Percentiles rank a stretch among this genome's conserved stretches.
Conservation (phyloP, 2,113 vertebrate genomes). For the Xiphorhynchus elegans region DNA sequence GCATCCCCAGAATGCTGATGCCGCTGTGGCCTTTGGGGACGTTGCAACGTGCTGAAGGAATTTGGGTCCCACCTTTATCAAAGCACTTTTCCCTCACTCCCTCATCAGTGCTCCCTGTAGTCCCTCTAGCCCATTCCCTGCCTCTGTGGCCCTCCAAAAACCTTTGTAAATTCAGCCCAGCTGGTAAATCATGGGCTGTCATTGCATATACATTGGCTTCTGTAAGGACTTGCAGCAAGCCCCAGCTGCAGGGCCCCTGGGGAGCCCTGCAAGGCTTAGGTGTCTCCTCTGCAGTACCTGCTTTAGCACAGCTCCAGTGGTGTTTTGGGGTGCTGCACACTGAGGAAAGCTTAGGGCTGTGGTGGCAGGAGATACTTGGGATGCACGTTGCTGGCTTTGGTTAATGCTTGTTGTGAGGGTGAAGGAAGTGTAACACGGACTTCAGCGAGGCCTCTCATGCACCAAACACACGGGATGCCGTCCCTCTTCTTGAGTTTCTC, state of each 20-base stretch:
- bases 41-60: background rate
- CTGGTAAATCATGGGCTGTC: accelerated
- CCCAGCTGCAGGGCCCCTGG: background rate
- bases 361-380: accelerated
- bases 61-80: background rate
- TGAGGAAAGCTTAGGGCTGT: background rate
- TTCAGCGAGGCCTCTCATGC: accelerated
- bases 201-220: accelerated
- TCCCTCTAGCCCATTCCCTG: background rate
- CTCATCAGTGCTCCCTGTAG: background rate
- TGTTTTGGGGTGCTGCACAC: background rate
- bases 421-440: accelerated
- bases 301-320: background rate
- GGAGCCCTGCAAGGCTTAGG: background rate
- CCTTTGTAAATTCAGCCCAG: background rate
- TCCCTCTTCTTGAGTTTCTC: background rate
- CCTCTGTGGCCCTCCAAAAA: background rate
- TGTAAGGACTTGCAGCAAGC: background rate
- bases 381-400: accelerated
- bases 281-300: background rate
- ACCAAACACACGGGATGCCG: accelerated
- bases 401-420: background rate
- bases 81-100: background rate
- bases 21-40: background rate
- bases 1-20: accelerated